Percentiles rank a stretch among this genome's conserved stretches.
These are phyloP conservation scores for Pachyrhynchus sulphureomaculatus DNA, from an alignment of 1,140 invertebrate genomes.

Conservation along the genomic window DNA sequence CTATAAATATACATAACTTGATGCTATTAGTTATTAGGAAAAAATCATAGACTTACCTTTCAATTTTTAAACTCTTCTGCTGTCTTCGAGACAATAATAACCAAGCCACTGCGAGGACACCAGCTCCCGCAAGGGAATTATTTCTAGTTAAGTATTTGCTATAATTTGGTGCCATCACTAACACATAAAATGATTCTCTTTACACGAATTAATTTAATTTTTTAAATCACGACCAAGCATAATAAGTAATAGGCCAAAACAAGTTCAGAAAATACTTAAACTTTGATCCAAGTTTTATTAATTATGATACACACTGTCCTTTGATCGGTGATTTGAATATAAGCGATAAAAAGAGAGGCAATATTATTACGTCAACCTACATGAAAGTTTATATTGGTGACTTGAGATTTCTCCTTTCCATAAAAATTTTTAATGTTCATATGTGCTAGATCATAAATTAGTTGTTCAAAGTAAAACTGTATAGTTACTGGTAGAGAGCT, in stretches of 20 bases:
- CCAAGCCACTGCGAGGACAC: constrained; percentile 58
- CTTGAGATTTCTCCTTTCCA: constrained; percentile 17
- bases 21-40: too few relatives aligned
- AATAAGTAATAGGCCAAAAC: neutral
- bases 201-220: neutral
- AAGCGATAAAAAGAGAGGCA: constrained; percentile 1
- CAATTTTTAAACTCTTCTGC: constrained; percentile 48
- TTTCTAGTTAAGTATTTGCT: constrained; percentile 62
- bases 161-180: constrained; percentile 61
- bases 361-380: constrained; percentile 13
- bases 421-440: constrained; percentile 4
- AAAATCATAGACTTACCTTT: constrained; percentile 36
- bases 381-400: constrained; percentile 2
- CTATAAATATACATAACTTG: too few relatives aligned
- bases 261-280: neutral
- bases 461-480: too few relatives aligned
- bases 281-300: neutral
- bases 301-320: neutral
- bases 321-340: neutral
- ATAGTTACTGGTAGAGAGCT: too few relatives aligned
- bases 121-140: constrained; percentile 57
- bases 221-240: neutral
- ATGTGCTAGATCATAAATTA: too few relatives aligned
- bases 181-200: constrained; percentile 26
- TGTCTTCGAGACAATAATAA: constrained; percentile 55